Evolutionary conservation across 2,797 vertebrate genomes (phyloP), one percentile per base, ranked within the genome.

Genomic region (Phrynocephalus vlangalii): DNA sequence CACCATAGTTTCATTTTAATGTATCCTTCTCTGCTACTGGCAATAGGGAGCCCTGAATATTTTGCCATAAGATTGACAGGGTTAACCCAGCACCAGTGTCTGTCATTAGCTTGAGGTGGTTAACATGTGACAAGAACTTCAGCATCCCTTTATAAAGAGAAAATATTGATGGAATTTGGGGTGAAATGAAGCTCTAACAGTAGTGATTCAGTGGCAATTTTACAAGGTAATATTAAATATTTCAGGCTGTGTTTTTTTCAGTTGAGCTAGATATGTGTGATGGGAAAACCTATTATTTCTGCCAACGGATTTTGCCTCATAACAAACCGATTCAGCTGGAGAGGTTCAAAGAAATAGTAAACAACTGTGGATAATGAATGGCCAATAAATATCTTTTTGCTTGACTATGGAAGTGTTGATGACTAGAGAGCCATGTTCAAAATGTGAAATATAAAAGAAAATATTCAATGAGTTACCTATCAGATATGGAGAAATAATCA

Each of bases 1-100:
- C 38, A 92, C 52, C 26, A 10, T 28, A 82, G 38, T 3, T 92
- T 89, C 82, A 89, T 90, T 93, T 92, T 86, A 92, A 85, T 71
- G 0, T 73, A 78, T 77, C 13, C 86, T 44, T 44, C 5, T 82
- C 50, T 86, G 6, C 11, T 33, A 79, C 85, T 92, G 72, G 79
- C 8, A 90, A 20, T 86, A 8, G 15, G 7, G 83, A 83, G 0
- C 0, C 0, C 28, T 13, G 89, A 88, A 16, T 28, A 5, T 73
- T 83, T 52, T 7, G 6, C 7, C 26, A 76, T 86, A 86, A 80
- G 15, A 1, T 71, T 68, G 56, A 68, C 0, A 83, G 26, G 83
- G 90, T 76, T 81, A 77, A 77, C 33, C 5, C n/a, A 48, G 67
- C 24, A 68, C 1, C 68, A 38, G 0, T 0, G 71, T 85, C 83